Conservation (phyloP, 2,888 invertebrate species). For the Spatulosminthurus flaviceps region DNA sequence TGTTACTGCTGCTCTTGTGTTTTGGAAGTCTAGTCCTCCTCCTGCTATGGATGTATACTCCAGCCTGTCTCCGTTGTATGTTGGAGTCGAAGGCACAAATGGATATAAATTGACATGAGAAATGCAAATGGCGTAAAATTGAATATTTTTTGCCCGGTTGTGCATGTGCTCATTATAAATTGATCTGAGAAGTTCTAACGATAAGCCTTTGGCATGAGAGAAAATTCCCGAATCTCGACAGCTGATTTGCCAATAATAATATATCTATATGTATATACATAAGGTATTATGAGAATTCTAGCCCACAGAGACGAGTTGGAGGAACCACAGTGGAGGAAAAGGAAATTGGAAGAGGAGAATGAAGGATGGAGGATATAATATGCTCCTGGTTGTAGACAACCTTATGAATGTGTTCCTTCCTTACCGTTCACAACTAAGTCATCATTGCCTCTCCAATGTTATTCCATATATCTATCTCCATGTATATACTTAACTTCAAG, state of each 20-base stretch:
- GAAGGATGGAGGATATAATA: constrained; percentile 22
- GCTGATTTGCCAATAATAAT: constrained; percentile 45
- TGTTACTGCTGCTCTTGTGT: too few relatives aligned
- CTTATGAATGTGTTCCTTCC: too few relatives aligned
- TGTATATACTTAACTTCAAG: too few relatives aligned
- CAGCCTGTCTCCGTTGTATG: too few relatives aligned
- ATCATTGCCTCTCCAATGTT: too few relatives aligned
- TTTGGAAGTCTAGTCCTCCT: too few relatives aligned
- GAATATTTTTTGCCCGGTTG: constrained; percentile 21
- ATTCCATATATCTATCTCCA: too few relatives aligned
- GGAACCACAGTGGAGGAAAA: constrained; percentile 12
- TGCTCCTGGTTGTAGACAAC: background rate
- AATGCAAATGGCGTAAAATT: constrained; percentile 42
- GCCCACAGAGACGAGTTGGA: background rate
- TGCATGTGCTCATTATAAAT: constrained; percentile 40
- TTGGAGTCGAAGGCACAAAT: background rate
- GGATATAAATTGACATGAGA: constrained; percentile 38
- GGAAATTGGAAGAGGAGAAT: constrained; percentile 42
- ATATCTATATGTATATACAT: too few relatives aligned
- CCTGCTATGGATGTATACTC: too few relatives aligned
- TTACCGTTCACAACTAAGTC: too few relatives aligned
- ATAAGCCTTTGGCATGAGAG: constrained; percentile 28
- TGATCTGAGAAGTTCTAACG: constrained; percentile 40
- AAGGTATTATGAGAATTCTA: constrained; percentile 22
- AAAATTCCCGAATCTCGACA: constrained; percentile 28